These are phyloP conservation scores for Drosophila yooni DNA, from an alignment of 2,888 invertebrate genomes.

Conservation along the genomic window DNA sequence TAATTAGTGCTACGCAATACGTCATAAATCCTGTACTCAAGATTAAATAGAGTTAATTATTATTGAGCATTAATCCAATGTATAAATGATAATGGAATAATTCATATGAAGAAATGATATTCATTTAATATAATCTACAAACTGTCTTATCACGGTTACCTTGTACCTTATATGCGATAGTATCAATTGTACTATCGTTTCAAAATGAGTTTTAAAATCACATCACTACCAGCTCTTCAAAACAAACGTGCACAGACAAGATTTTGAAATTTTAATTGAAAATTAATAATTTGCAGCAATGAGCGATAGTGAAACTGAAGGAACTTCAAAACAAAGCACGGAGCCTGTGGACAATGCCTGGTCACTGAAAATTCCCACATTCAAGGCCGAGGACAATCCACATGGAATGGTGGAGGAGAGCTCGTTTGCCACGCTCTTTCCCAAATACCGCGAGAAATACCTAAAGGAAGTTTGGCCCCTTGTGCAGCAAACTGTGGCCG, in stretches of 20 bases:
- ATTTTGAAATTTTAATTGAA: slow-evolving; percentile 9
- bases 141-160: not conserved
- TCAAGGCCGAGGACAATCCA: slow-evolving; percentile 95
- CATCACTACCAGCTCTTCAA: slow-evolving; percentile 39
- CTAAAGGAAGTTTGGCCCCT: slow-evolving; percentile 97
- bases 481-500: slow-evolving; percentile 93
- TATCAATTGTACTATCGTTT: slow-evolving; percentile 1
- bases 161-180: not conserved
- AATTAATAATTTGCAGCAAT: slow-evolving; percentile 46
- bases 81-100: not conserved
- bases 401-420: slow-evolving; percentile 94
- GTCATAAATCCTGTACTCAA: not conserved
- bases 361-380: slow-evolving; percentile 93
- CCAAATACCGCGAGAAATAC: slow-evolving; percentile 98
- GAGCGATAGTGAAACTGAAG: slow-evolving; percentile 78
- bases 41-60: not conserved
- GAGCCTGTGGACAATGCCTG: slow-evolving; percentile 93
- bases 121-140: not conserved
- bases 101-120: not conserved
- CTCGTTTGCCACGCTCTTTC: slow-evolving; percentile 98
- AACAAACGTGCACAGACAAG: slow-evolving; percentile 62
- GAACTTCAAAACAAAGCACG: slow-evolving; percentile 67
- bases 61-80: not conserved
- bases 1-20: not conserved
- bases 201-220: slow-evolving; percentile 10